Percentiles rank a stretch among this genome's conserved stretches.
Evolutionary conservation across 1,140 invertebrate species (phyloP).

Genomic region (Diploscapter pachys): DNA sequence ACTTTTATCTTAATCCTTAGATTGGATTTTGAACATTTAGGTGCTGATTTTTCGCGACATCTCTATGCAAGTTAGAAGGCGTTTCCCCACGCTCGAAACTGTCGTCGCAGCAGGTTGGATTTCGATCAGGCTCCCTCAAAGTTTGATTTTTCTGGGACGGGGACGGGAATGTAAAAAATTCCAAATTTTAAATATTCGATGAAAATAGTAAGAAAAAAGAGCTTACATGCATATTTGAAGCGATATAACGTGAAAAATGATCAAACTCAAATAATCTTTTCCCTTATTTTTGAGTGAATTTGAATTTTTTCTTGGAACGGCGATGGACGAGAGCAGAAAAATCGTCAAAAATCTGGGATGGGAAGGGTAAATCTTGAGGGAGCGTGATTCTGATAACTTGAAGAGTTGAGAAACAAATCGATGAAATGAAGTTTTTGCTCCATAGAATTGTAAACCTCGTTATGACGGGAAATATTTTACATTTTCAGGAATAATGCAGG

Average conservation of each 20-base stretch:
- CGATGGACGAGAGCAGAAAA: too few species aligned
- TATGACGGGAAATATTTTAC: neutral
- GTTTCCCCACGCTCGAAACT: slow-evolving; percentile 33
- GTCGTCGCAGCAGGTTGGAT: slow-evolving; percentile 21
- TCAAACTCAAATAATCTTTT: too few species aligned
- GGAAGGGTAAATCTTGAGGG: neutral
- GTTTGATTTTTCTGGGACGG: too few species aligned
- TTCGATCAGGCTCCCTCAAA: too few species aligned
- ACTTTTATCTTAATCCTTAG: neutral
- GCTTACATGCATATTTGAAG: too few species aligned
- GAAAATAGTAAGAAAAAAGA: too few species aligned
- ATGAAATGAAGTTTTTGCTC: neutral
- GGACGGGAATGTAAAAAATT: too few species aligned
- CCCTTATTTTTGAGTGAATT: neutral
- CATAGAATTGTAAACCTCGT: neutral
- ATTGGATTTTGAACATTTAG: neutral
- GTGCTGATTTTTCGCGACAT: slow-evolving; percentile 47
- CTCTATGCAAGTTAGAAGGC: slow-evolving; percentile 46
- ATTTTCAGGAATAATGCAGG: slow-evolving; percentile 26
- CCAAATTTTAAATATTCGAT: too few species aligned
- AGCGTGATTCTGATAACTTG: too few species aligned
- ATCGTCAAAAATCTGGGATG: too few species aligned
- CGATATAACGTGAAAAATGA: too few species aligned
- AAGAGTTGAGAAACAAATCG: too few species aligned
- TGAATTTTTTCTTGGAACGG: neutral